Base-by-base conservation (phyloP, 2,888 invertebrate species). In the Platynereis dumerilii region DNA sequence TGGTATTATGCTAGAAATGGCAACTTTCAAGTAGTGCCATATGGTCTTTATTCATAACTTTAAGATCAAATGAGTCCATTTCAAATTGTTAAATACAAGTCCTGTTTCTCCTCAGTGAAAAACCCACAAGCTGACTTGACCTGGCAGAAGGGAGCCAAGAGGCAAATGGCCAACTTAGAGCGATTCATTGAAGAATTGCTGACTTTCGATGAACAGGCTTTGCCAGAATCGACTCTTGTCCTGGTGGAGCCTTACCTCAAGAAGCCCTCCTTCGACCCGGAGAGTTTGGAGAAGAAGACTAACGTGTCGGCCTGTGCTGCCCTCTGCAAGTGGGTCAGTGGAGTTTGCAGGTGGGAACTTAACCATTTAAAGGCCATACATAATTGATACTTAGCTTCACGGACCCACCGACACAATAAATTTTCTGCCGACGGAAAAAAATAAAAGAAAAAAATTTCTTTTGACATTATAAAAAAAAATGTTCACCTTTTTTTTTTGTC, bases 81-180 rank as follows among this genome's bases (percentile, higher is more conserved):
- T n/a, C n/a, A n/a, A n/a, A n/a, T n/a, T n/a, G n/a, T n/a, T n/a
- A n/a, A n/a, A n/a, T n/a, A 34, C 5, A 34, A 34, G 12, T 34
- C 12, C 34, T 34, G 34, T 34, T 34, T 34, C n/a, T n/a, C n/a
- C 20, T 28, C 42, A 82, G 82, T 84, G 68, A 84, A 84, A 73
- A 80, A 80, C 2, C 82, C 83, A 22, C 77, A 80, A 52, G 81
- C 83, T 59, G 83, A 84, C 70, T 70, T 83, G 20, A 83, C 83
- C 2, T 84, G 84, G 84, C 82, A 84, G 72, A 84, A 83, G 70
- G 84, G 84, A 45, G 84, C 83, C 2, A 84, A 84, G 66, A 72
- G 84, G 65, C 82, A 82, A 68, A 83, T 84, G 83, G 83, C 84
- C 1, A 84, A 84, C 73, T 67, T 83, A 54, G 83, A 83, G 61